Base-by-base conservation (phyloP, 2,888 invertebrate genomes). In the Orthonychiurus folsomi region DNA sequence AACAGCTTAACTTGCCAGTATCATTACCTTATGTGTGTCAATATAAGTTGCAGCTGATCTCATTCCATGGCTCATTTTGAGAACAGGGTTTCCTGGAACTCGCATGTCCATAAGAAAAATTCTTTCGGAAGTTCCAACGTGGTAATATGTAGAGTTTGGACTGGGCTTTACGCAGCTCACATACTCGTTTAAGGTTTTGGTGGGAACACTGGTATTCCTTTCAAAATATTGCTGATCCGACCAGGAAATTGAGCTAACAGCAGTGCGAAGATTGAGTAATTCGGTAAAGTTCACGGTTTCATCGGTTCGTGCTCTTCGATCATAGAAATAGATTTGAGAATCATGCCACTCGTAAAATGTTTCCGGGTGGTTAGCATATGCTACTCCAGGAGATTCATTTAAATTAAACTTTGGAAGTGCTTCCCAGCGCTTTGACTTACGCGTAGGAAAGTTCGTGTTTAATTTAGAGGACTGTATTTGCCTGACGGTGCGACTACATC, bases 91-190 rank as follows among this genome's bases (percentile, higher is more conserved):
- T 3, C 50, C 47, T 24, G 72, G 70, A 24, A 70, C 70, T 52
- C 72, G 54, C 23, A 62, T 37, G 58, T 72, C 72, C 69, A 72
- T 70, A 28, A 67, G 47, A 50, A 69, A 66, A 2, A 72, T 50
- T 54, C 68, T 59, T 1, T 61, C 50, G 2, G 66, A 63, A n/a
- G 70, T 70, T 5, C 72, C 72, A 9, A 72, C 67, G 27, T 72
- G 69, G 48, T 68, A 71, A 47, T 70, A 69, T n/a, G 55, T 50
- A 1, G 69, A 58, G 28, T 60, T 55, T 1, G 18, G 15, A 47
- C 69, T 67, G 37, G 25, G 50, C 26, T 58, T 63, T 5, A 72
- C 57, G 56, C 66, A 66, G 26, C 66, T 68, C 0, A 72, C 53
- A 37, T 60, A 65, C 28, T 72, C 72, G 28, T 61, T 64, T 18